Percentiles rank a stretch among this genome's conserved stretches.
Conservation (phyloP, 2,888 invertebrate species). For the Eumerus sabulonum region DNA sequence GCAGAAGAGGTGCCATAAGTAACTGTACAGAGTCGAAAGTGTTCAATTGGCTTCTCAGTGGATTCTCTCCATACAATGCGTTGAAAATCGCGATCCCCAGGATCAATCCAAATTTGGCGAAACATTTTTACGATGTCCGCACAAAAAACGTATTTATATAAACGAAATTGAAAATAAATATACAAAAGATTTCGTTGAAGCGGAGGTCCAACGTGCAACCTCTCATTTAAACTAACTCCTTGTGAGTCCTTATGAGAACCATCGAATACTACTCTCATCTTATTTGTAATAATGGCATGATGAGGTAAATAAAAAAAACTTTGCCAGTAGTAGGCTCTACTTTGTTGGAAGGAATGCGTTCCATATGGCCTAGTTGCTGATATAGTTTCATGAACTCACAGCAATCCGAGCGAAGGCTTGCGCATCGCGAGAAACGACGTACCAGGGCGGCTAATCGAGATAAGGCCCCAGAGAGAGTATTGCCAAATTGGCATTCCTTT, state of each 20-base stretch:
- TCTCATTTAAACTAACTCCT: not conserved
- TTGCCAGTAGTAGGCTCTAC: constrained; percentile 5
- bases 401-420: not conserved
- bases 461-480: constrained; percentile 17
- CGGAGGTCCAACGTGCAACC: constrained; percentile 30
- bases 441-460: not conserved
- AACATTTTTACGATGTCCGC: constrained; percentile 52
- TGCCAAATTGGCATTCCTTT: not conserved
- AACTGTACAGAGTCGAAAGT: not conserved
- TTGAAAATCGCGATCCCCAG: constrained; percentile 1
- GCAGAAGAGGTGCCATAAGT: not conserved
- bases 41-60: not conserved
- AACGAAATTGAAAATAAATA: constrained; percentile 55
- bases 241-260: constrained; percentile 8
- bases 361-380: constrained; percentile 11
- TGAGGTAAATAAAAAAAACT: constrained; percentile 3
- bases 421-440: not conserved
- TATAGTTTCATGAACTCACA: not conserved
- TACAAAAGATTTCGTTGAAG: constrained; percentile 39
- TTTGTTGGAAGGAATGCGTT: constrained; percentile 2
- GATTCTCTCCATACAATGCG: not conserved
- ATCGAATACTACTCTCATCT: constrained; percentile 1
- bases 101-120: constrained; percentile 57
- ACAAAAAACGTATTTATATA: constrained; percentile 31
- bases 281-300: not conserved